Conservation (phyloP, 2,888 invertebrate genomes). For the Sminthurides aquaticus region DNA sequence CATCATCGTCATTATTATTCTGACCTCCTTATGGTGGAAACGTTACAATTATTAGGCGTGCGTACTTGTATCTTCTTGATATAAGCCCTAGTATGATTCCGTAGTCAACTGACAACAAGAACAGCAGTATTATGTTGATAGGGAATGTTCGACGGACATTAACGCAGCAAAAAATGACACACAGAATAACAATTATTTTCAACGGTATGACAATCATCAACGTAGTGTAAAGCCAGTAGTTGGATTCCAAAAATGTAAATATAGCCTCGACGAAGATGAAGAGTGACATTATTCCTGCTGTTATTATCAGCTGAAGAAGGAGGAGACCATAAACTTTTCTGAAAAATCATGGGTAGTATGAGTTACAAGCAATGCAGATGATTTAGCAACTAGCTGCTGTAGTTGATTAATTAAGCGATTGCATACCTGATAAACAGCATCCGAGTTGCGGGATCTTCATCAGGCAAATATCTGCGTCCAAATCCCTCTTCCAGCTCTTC, state of each 20-base stretch:
- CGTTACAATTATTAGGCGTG: too few relatives aligned
- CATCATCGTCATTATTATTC: too few relatives aligned
- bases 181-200: too few relatives aligned
- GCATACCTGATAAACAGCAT: background rate
- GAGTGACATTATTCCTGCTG: slow-evolving; percentile 65
- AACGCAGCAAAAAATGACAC: slow-evolving; percentile 61
- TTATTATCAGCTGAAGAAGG: slow-evolving; percentile 72
- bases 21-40: too few relatives aligned
- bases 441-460: background rate
- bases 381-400: too few relatives aligned
- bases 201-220: too few relatives aligned
- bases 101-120: slow-evolving; percentile 73
- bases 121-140: slow-evolving; percentile 76
- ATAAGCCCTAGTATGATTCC: slow-evolving; percentile 66
- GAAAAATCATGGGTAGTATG: slow-evolving; percentile 43
- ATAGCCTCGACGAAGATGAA: slow-evolving; percentile 54
- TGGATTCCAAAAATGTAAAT: background rate
- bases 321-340: slow-evolving; percentile 76
- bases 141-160: slow-evolving; percentile 74
- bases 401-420: too few relatives aligned
- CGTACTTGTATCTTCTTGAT: background rate
- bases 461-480: too few relatives aligned
- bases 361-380: background rate
- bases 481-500: too few relatives aligned
- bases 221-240: too few relatives aligned